Evolutionary conservation across 2,797 vertebrate genomes (phyloP).

Genomic region (Prunella strophiata): DNA sequence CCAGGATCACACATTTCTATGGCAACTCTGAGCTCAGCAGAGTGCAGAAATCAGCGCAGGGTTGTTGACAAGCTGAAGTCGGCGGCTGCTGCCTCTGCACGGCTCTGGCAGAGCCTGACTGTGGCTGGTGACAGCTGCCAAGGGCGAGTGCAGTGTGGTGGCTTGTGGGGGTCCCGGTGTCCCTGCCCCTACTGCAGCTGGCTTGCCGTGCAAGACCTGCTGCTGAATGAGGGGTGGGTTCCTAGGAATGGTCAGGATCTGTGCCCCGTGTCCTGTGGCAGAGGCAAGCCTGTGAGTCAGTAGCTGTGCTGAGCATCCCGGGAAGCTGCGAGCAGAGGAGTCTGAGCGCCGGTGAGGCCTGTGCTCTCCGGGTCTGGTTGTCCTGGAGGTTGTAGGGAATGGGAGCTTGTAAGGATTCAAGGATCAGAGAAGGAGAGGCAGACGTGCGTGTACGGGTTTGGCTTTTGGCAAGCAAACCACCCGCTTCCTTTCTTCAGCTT

Average conservation of each 20-base stretch:
- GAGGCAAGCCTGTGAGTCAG: not conserved
- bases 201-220: not conserved
- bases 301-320: not conserved
- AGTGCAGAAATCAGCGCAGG: conserved; percentile 58
- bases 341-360: not conserved
- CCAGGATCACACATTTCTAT: conserved; percentile 70
- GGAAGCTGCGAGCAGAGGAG: conserved; percentile 33
- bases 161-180: not conserved
- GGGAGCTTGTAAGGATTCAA: not conserved
- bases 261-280: not conserved
- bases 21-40: conserved; percentile 74
- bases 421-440: conserved; percentile 6
- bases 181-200: not conserved
- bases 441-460: not conserved
- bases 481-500: conserved; percentile 52
- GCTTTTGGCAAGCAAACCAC: conserved; percentile 56
- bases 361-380: not conserved
- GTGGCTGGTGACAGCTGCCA: not conserved
- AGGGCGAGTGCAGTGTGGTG: not conserved
- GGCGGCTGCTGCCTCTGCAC: conserved; percentile 31
- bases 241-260: not conserved
- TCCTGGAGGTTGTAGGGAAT: not conserved
- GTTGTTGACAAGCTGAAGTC: conserved; percentile 57
- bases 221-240: not conserved
- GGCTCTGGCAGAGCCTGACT: conserved; percentile 29